phyloP scores from a whole-genome alignment of 2,797 vertebrate genomes.

The Huso huso region DNA sequence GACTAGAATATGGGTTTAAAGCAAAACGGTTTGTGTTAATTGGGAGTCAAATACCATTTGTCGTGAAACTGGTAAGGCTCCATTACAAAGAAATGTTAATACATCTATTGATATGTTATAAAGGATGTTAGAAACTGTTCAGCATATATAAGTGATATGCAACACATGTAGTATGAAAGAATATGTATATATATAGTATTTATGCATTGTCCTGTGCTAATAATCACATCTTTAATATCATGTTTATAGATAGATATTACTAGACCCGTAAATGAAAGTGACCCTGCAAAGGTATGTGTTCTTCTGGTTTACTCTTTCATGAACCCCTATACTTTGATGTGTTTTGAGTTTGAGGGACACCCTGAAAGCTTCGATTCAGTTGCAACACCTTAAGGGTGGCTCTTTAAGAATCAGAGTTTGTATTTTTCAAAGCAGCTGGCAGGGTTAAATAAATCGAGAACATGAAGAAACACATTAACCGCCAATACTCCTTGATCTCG shows the following conservation, averaged over 20 bases:
- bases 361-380: constrained; percentile 41
- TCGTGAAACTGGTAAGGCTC: too few species aligned
- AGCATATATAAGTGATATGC: too few species aligned
- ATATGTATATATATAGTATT: too few species aligned
- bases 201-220: too few species aligned
- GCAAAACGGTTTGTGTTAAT: too few species aligned
- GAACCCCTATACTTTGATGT: constrained; percentile 52
- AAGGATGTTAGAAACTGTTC: too few species aligned
- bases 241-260: constrained; percentile 49
- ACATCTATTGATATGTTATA: too few species aligned
- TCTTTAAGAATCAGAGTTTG: constrained; percentile 36
- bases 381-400: neutral
- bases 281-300: constrained; percentile 31
- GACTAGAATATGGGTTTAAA: too few species aligned
- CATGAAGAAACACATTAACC: constrained; percentile 57
- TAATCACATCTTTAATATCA: too few species aligned
- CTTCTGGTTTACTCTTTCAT: constrained; percentile 23
- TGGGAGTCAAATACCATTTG: too few species aligned
- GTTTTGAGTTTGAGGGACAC: constrained; percentile 39
- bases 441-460: constrained; percentile 58
- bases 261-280: constrained; percentile 24
- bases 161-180: too few species aligned
- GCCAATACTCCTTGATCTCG: constrained; percentile 69
- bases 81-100: too few species aligned
- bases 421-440: constrained; percentile 45